phyloP scores from a whole-genome alignment of 2,797 vertebrate genomes.

The Rhinichthys osculus region DNA sequence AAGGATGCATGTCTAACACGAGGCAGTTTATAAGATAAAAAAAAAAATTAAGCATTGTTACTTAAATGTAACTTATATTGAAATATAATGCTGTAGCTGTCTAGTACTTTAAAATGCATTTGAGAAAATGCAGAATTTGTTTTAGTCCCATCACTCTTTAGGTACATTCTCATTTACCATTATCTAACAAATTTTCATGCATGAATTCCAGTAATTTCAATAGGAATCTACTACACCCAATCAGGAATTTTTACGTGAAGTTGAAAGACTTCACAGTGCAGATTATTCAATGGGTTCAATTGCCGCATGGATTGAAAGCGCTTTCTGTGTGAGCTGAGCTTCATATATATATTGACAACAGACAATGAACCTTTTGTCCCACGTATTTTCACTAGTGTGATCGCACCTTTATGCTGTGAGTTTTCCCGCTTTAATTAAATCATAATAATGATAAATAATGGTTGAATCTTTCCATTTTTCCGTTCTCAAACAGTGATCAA shows the following conservation, averaged over 20 bases:
- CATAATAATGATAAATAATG: neutral
- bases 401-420: neutral
- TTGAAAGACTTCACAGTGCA: neutral
- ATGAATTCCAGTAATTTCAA: neutral
- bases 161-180: too few relatives aligned
- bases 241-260: neutral
- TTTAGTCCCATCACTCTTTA: neutral
- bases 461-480: neutral
- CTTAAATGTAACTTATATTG: neutral
- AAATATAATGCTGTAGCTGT: neutral
- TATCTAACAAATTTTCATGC: neutral
- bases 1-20: conserved; percentile 23
- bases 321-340: neutral
- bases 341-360: neutral
- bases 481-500: neutral
- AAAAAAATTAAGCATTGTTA: neutral
- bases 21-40: conserved; percentile 32
- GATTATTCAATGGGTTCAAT: neutral
- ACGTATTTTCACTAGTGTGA: neutral
- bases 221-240: neutral
- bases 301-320: neutral
- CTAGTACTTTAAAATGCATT: neutral
- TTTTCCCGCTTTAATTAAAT: neutral
- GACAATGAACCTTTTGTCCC: neutral
- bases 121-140: neutral